A percentile compares a stretch with the other conserved stretches of the same genome.
These are phyloP conservation scores for Cantharis rufa DNA, from an alignment of 2,888 invertebrate species.

Conservation along the genomic window DNA sequence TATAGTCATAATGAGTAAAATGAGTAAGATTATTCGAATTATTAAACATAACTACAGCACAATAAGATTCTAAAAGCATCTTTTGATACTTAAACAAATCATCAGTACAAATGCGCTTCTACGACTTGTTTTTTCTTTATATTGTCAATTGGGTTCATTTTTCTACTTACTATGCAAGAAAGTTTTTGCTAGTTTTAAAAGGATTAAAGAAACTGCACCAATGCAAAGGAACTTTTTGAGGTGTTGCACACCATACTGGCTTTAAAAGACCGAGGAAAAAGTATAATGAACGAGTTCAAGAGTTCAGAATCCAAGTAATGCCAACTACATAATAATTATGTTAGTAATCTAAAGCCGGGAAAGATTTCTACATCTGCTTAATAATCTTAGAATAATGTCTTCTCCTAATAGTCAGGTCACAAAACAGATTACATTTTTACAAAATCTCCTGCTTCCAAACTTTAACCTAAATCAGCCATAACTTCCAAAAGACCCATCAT, in stretches of 20 bases:
- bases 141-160: slow-evolving; percentile 1
- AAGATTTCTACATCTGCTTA: not conserved
- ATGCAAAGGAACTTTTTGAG: not conserved
- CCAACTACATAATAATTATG: not conserved
- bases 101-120: slow-evolving; percentile 1
- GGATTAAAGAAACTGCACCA: not conserved
- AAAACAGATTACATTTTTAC: not conserved
- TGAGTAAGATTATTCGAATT: slow-evolving; percentile 9
- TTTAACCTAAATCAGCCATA: not conserved
- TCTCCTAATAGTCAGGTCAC: not conserved
- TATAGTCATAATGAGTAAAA: slow-evolving; percentile 12
- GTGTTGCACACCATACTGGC: not conserved
- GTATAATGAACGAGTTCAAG: not conserved
- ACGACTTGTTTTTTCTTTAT: not conserved
- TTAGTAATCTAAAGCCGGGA: not conserved
- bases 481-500: not conserved
- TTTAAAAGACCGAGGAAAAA: not conserved
- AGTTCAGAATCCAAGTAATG: not conserved
- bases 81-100: not conserved
- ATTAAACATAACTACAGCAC: slow-evolving; percentile 4
- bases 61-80: slow-evolving; percentile 4
- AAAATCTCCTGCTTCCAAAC: not conserved
- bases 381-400: not conserved
- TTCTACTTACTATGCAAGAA: not conserved
- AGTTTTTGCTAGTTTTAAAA: not conserved